Evolutionary conservation across 2,113 vertebrate species (phyloP), one percentile per base, ranked within the genome.

Genomic region (Caracal caracal): DNA sequence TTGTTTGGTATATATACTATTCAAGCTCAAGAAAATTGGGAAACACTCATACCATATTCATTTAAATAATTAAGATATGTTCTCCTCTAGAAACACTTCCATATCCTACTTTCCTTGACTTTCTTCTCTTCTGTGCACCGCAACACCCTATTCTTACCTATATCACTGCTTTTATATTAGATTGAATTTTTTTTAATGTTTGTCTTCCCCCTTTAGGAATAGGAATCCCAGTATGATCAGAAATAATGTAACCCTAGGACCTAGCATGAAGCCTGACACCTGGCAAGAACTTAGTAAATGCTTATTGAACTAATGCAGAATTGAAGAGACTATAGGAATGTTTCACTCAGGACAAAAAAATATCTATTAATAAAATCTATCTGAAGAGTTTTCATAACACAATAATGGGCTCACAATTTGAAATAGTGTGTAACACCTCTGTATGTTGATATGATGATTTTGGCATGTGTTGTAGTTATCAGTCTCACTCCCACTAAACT

Each of bases 301-400:
- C 71, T 70, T 90, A 26, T 49, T 83, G 20, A 90, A 68, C 20
- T 10, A 73, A 30, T 65, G 68, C 90, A 93, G 35, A 95, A 70
- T 40, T 78, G 19, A 93, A 81, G 24, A 79, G 33, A 70, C 33
- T n/a, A 78, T 17, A 76, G 59, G 24, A 90, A 70, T 56, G 30
- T 71, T 93, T 90, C 61, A 82, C 71, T 90, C 59, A 73, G 35
- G 40, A n/a, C 17, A 86, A 40, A 81, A 81, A 90, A 65, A 9
- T 40, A 40, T 71, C 17, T 59, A 49, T 37, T 83, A 68, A 37
- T 86, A 76, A 2, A 53, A 70, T 28, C 66, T 47, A 59, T 35
- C 81, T 80, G 7, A 73, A 82, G 49, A 87, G 28, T 79, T 90
- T 96, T 90, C 59, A 79, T 93, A 88, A 65, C 3, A 20, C 26